Base-by-base conservation (phyloP, 2,113 vertebrate species). In the Peromyscus californicus region DNA sequence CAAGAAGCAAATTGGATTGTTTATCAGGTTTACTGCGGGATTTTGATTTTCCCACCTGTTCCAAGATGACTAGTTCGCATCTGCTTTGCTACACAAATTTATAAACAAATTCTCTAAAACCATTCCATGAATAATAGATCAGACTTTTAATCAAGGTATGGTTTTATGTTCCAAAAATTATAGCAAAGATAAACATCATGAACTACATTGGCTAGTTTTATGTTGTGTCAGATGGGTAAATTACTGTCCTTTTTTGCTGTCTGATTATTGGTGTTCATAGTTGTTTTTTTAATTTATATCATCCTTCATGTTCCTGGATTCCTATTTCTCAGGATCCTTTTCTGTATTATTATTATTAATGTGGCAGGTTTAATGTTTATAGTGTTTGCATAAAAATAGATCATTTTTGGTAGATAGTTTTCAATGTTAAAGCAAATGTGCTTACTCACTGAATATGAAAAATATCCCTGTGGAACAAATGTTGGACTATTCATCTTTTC, bases 71-170 rank as follows among this genome's bases (percentile, higher is more conserved):
- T 90, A 75, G 29, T 97, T 75, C 94, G 96, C 96, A 84, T 98
- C 96, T 97, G 78, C 97, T 98, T 97, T 97, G 79, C 98, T 98
- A 94, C 57, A 75, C 96, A 36, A 91, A 90, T 97, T 98, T 98
- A 97, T 97, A 74, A 98, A 97, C 95, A 97, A 98, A 98, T 97
- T 98, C 97, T 96, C 87, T 89, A 92, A 98, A 98, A 98, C 74
- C 42, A 94, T 97, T 31, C 79, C 97, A 92, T 98, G 97, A 98
- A 93, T 97, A 97, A 90, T 92, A 92, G 89, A 98, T 96, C 97
- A 98, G 97, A 97, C 92, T 98, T 98, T 98, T 98, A 98, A 98
- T 99, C 97, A 98, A 98, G 93, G 92, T 97, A 91, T 98, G 69
- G n/a, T 95, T 98, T 98, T 98, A 96, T 97, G 96, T 95, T 96